A percentile compares a stretch with the other conserved stretches of the same genome.
phyloP scores from a whole-genome alignment of 2,113 vertebrate species.

The Corvus hawaiiensis region DNA sequence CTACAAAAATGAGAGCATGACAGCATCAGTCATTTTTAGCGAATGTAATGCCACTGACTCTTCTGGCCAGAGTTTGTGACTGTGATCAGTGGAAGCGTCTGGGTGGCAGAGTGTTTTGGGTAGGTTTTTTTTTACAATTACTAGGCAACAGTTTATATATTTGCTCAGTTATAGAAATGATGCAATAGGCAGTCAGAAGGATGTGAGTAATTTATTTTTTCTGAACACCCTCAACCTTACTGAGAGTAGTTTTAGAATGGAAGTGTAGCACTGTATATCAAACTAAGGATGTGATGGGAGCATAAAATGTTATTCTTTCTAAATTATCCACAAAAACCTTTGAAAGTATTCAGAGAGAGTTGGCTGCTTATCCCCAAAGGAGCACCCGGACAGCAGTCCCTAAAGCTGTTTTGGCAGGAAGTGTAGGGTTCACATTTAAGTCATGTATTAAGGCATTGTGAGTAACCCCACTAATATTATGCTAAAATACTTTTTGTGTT shows the following conservation, averaged over 20 bases:
- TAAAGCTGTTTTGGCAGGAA: not conserved
- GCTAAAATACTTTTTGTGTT: not conserved
- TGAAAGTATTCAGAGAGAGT: not conserved
- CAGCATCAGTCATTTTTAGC: constrained; percentile 65
- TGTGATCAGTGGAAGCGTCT: constrained; percentile 44
- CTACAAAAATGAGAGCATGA: constrained; percentile 47
- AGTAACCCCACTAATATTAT: not conserved
- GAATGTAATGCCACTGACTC: not conserved
- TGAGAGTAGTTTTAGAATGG: not conserved
- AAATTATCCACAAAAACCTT: not conserved
- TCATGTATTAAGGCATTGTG: not conserved
- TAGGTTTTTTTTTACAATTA: constrained; percentile 8
- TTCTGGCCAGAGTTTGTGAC: constrained; percentile 48
- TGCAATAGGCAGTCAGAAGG: not conserved
- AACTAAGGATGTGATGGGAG: not conserved
- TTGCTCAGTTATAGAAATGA: not conserved
- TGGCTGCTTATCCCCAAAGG: not conserved
- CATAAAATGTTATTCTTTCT: not conserved
- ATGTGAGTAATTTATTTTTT: not conserved
- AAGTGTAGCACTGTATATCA: not conserved
- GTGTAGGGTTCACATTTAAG: not conserved
- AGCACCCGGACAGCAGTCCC: not conserved
- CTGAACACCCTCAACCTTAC: not conserved
- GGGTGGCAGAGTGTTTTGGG: not conserved
- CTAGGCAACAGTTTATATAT: constrained; percentile 33